Evolutionary conservation across 2,113 vertebrate species (phyloP), one percentile per base, ranked within the genome.

Genomic region (Onychorhynchus coronatus): DNA sequence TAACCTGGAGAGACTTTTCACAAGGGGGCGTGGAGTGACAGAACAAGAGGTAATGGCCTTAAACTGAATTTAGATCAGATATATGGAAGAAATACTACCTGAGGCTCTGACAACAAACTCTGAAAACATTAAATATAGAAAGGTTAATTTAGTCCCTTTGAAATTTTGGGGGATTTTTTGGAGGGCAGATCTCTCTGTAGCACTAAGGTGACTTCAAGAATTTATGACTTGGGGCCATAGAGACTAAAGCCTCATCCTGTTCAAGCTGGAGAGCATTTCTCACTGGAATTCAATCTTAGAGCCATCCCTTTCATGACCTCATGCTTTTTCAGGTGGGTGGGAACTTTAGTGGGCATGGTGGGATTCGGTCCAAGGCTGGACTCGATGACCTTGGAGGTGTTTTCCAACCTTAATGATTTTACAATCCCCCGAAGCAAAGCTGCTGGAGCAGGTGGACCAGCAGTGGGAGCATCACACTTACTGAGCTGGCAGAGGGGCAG

Each of bases 401-500:
- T 65, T 65, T 65, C 62, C 62, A 42, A 13, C 62, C 41, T 65
- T 22, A 23, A 16, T 1, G 39, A 42, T 14, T 42, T 18, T 15
- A 21, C 18, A 13, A 21, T 5, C 13, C 62, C 62, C 62, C 0
- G 9, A 30, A 47, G n/a, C 80, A 31, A 27, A 59, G 62, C 42
- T 12, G 17, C 49, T 2, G 74, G 68, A 7, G 3, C 18, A 19
- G 39, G 30, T 0, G 37, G 76, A n/a, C 71, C 50, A 30, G 67
- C 2, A 5, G 12, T 7, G 2, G 22, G 39, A 1, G 8, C 62
- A 2, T 1, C 6, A 1, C 55, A 86, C 96, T 94, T 44, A 97
- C 96, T 95, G 89, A 12, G 95, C 62, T 88, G 89, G 8, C 96
- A 97, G 14, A 8, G 35, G 0, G 96, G 95, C 63, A 58, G 76